A percentile compares a stretch with the other conserved stretches of the same genome.
Conservation (phyloP, 2,888 invertebrate species). For the Cynaeus angustus region DNA sequence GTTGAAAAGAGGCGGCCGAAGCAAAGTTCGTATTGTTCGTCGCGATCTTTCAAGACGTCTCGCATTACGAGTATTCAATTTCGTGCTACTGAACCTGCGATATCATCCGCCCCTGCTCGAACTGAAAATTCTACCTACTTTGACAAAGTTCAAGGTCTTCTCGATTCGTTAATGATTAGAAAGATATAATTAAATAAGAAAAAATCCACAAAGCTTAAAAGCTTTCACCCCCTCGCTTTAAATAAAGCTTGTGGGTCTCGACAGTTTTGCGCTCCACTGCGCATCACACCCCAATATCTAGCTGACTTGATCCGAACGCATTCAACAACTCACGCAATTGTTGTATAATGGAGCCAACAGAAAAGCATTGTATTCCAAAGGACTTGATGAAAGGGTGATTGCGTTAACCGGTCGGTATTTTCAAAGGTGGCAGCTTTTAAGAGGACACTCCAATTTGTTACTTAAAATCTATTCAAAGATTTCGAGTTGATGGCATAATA, state of each 20-base stretch:
- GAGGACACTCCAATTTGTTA: constrained; percentile 64
- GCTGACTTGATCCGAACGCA: constrained; percentile 64
- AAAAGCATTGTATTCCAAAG: constrained; percentile 62
- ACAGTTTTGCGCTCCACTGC: constrained; percentile 63
- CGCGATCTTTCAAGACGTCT: constrained; percentile 58
- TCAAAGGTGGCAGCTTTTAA: constrained; percentile 68
- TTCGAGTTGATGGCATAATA: constrained; percentile 60
- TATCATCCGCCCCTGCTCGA: constrained; percentile 51
- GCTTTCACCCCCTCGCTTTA: constrained; percentile 44
- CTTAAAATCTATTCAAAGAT: constrained; percentile 59
- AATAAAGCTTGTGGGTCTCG: constrained; percentile 60
- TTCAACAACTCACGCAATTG: constrained; percentile 68
- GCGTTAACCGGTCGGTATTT: constrained; percentile 65
- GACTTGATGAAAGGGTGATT: constrained; percentile 67
- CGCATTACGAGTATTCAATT: constrained; percentile 57
- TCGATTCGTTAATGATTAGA: constrained; percentile 19
- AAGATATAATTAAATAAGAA: constrained; percentile 30
- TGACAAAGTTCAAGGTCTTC: constrained; percentile 17
- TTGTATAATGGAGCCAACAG: constrained; percentile 69
- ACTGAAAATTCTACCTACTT: constrained; percentile 21
- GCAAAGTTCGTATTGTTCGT: constrained; percentile 52
- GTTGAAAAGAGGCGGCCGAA: constrained; percentile 51
- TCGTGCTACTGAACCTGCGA: constrained; percentile 57
- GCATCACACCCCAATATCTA: constrained; percentile 60
- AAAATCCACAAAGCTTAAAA: constrained; percentile 18